Percentiles rank a stretch among this genome's conserved stretches.
phyloP scores from a whole-genome alignment of 2,113 vertebrate genomes.

The Myotis brandtii region DNA sequence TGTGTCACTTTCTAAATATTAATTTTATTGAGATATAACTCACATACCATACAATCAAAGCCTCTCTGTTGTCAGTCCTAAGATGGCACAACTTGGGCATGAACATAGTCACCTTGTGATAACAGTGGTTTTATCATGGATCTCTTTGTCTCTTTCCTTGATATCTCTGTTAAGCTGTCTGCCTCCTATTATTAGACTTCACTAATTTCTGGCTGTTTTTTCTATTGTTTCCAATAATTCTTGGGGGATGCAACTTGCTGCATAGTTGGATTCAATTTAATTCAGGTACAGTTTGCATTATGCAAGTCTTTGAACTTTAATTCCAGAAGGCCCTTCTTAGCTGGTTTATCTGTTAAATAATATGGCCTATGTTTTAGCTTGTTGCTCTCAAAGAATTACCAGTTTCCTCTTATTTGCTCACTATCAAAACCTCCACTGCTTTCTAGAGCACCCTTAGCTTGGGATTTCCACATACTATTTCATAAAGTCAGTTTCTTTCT shows the following conservation, averaged over 20 bases:
- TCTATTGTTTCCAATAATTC: conserved; percentile 32
- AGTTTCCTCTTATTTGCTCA: neutral
- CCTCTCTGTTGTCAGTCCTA: neutral
- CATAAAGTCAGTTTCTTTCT: neutral
- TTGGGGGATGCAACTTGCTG: neutral
- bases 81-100: neutral
- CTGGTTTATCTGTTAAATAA: neutral
- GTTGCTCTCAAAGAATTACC: neutral
- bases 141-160: neutral
- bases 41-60: neutral
- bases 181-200: neutral
- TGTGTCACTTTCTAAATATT: neutral
- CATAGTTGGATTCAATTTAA: neutral
- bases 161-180: neutral
- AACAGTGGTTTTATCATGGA: neutral
- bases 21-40: neutral
- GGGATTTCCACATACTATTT: neutral
- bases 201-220: conserved; percentile 10
- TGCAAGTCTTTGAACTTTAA: conserved; percentile 26
- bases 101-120: neutral
- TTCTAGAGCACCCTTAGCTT: neutral
- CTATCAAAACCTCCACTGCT: neutral
- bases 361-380: neutral
- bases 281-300: neutral
- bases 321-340: neutral